These are phyloP conservation scores for Lutraria rhynchaena DNA, from an alignment of 1,140 invertebrate genomes.

Conservation along the genomic window DNA sequence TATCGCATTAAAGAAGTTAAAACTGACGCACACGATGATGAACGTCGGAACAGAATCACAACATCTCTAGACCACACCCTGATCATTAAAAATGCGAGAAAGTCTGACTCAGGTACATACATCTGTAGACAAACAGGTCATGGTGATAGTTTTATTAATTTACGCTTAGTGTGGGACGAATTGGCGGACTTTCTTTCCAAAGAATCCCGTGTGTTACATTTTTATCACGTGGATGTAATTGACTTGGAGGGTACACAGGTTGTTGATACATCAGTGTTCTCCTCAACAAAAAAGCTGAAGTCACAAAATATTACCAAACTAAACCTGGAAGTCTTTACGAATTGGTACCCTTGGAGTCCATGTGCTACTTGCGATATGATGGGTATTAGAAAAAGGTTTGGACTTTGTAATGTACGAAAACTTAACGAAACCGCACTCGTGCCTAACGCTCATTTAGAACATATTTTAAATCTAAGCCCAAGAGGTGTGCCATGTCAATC, in stretches of 20 bases:
- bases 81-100: slow-evolving; percentile 21
- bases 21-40: slow-evolving; percentile 20
- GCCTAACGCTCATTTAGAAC: not conserved
- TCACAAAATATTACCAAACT: not conserved
- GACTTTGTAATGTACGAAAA: slow-evolving; percentile 25
- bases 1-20: slow-evolving; percentile 47
- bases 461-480: slow-evolving; percentile 1
- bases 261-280: slow-evolving; percentile 21
- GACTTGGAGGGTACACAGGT: slow-evolving; percentile 16
- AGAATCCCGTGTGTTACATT: slow-evolving; percentile 2
- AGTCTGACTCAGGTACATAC: slow-evolving; percentile 41
- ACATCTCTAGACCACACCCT: slow-evolving; percentile 49
- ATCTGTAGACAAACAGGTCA: slow-evolving; percentile 24
- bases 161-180: slow-evolving; percentile 2
- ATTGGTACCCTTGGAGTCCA: slow-evolving; percentile 45
- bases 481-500: slow-evolving; percentile 46
- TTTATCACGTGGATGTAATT: slow-evolving; percentile 32
- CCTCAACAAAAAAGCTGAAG: not conserved
- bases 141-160: not conserved
- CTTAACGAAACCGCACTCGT: not conserved
- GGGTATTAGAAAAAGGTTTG: slow-evolving; percentile 41
- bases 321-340: slow-evolving; percentile 28
- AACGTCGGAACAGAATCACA: slow-evolving; percentile 20
- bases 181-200: slow-evolving; percentile 5
- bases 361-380: slow-evolving; percentile 30